Percentiles rank a stretch among this genome's conserved stretches.
Evolutionary conservation across 2,113 vertebrate genomes (phyloP).

Genomic region (Tylochromis polylepis): DNA sequence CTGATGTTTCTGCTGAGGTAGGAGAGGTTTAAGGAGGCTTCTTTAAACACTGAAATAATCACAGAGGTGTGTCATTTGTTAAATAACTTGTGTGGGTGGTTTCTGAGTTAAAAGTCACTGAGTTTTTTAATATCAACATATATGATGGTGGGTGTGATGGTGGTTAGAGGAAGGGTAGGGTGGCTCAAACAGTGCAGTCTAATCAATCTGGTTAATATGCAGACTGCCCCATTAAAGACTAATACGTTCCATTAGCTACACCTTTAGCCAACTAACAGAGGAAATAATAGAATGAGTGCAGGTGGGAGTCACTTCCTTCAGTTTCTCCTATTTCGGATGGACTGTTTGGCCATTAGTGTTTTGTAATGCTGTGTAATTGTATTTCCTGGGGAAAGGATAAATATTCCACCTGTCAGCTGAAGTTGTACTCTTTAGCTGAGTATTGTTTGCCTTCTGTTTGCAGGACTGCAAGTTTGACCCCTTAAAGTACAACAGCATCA

Average conservation of each 20-base stretch:
- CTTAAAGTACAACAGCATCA: conserved; percentile 86
- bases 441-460: conserved; percentile 29
- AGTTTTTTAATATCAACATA: not conserved
- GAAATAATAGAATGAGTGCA: not conserved
- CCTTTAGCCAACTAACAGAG: not conserved
- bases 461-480: conserved; percentile 96
- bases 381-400: not conserved
- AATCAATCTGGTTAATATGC: not conserved
- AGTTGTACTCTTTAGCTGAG: not conserved
- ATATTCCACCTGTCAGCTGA: too few relatives aligned
- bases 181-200: too few relatives aligned
- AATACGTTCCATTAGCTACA: not conserved
- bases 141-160: too few relatives aligned
- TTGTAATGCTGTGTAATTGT: not conserved
- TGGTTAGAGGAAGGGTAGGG: not conserved
- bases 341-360: not conserved
- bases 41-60: not conserved
- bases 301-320: not conserved
- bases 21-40: not conserved
- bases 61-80: too few relatives aligned
- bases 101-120: not conserved
- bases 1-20: not conserved
- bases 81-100: not conserved
- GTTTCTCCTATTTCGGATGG: not conserved
- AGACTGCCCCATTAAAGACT: not conserved